These are phyloP conservation scores for Sinocyclocheilus maitianheensis DNA, from an alignment of 2,113 vertebrate genomes.

Conservation along the genomic window DNA sequence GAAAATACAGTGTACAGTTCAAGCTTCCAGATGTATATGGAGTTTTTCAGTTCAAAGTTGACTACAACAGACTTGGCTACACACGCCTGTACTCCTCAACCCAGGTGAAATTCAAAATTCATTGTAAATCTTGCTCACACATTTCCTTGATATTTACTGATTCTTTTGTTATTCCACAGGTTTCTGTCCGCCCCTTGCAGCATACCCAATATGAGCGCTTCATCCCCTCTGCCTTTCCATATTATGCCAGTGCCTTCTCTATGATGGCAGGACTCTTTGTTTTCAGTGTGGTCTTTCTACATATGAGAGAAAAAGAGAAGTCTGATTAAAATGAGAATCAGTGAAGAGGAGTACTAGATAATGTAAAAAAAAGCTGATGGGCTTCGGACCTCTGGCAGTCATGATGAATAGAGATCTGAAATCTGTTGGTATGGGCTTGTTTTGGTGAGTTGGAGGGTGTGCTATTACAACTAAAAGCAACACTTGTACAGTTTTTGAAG, in stretches of 20 bases:
- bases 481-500: not conserved
- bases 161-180: constrained; percentile 69
- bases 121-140: not conserved
- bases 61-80: constrained; percentile 94
- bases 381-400: constrained; percentile 31
- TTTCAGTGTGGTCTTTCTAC: constrained; percentile 95
- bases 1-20: constrained; percentile 92
- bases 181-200: constrained; percentile 93
- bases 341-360: not conserved
- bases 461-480: constrained; percentile 41
- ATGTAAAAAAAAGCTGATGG: constrained; percentile 48
- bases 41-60: constrained; percentile 98
- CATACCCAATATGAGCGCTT: constrained; percentile 98
- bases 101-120: constrained; percentile 73
- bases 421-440: constrained; percentile 34
- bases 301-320: constrained; percentile 99
- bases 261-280: constrained; percentile 96
- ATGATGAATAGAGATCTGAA: constrained; percentile 13
- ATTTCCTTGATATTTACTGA: not conserved
- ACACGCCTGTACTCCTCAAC: constrained; percentile 97
- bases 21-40: constrained; percentile 95
- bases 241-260: constrained; percentile 96
- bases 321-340: constrained; percentile 77
- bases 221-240: constrained; percentile 93
- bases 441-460: not conserved